Base-by-base conservation (phyloP, 2,888 invertebrate species). In the Dexiosoma caninum region DNA sequence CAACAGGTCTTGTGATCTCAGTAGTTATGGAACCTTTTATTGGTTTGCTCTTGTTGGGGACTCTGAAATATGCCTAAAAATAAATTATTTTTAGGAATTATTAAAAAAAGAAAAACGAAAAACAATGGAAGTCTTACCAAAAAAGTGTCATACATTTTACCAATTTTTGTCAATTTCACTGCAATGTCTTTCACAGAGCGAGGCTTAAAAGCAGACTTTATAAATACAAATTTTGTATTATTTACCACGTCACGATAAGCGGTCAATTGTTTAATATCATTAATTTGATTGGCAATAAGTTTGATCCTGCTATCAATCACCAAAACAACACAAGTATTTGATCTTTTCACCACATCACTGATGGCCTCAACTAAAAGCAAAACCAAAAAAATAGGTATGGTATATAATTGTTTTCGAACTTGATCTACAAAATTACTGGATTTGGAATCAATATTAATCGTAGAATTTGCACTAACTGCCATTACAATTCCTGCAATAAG, bases 1-100 rank as follows among this genome's bases (percentile, higher is more conserved):
- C 67, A 37, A 21, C 32, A 14, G 67, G 42, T 55, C 7, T 32
- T 1, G 4, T 42, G 37, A 6, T 32, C 21, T 30, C 27, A 7
- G 32, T 32, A 32, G 55, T 55, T 5, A 67, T 14, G 0, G 64
- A 49, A 14, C 21, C 64, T 8, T 49, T 64, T 19, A 30, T 10
- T 3, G 49, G 35, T 5, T 46, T 21, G 35, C 10, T 10, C n/a
- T n/a, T n/a, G 21, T 7, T 49, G 1, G 2, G n/a, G 4, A 44
- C 42, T 10, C 3, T 42, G 7, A 67, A 67, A 32, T 67, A 55
- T 42, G 19, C 53, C 67, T 67, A 10, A 42, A 16, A 32, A 27
- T 32, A 55, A 12, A 19, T 19, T 49, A 2, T 2, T 49, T 2
- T 49, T n/a, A 49, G 27, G 10, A 64, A 21, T 35, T 2, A 12